Evolutionary conservation across 2,888 invertebrate genomes (phyloP).

Genomic region (Orthosia incerta): DNA sequence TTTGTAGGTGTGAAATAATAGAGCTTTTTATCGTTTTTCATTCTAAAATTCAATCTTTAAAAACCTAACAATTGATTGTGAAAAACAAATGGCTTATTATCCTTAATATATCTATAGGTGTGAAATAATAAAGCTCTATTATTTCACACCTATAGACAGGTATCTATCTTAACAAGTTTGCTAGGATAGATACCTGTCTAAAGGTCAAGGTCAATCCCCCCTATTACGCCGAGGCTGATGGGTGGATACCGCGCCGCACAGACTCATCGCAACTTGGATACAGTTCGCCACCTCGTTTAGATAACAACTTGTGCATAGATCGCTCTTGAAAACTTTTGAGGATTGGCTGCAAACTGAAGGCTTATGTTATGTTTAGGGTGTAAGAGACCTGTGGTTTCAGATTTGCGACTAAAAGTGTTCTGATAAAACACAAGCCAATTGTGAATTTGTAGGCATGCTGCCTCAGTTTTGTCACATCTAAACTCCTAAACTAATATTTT

Average conservation of each 20-base stretch:
- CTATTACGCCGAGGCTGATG: constrained; percentile 8
- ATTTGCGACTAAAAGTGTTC: not conserved
- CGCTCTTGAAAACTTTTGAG: constrained; percentile 26
- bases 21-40: no score
- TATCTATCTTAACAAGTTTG: no score
- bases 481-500: no score
- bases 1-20: no score
- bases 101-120: no score
- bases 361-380: not conserved
- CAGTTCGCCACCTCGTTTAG: constrained; percentile 57
- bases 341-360: not conserved
- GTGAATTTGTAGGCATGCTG: not conserved
- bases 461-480: not conserved
- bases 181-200: no score
- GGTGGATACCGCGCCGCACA: constrained; percentile 28
- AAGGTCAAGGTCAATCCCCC: constrained; percentile 26
- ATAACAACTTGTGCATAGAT: constrained; percentile 48
- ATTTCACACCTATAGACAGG: no score
- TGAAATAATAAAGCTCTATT: no score
- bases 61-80: not conserved
- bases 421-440: no score
- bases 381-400: not conserved
- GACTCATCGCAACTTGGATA: constrained; percentile 61
- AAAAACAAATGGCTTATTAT: not conserved
- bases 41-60: not conserved